Evolutionary conservation across 2,113 vertebrate species (phyloP).

Genomic region (Pseudopipra pipra): DNA sequence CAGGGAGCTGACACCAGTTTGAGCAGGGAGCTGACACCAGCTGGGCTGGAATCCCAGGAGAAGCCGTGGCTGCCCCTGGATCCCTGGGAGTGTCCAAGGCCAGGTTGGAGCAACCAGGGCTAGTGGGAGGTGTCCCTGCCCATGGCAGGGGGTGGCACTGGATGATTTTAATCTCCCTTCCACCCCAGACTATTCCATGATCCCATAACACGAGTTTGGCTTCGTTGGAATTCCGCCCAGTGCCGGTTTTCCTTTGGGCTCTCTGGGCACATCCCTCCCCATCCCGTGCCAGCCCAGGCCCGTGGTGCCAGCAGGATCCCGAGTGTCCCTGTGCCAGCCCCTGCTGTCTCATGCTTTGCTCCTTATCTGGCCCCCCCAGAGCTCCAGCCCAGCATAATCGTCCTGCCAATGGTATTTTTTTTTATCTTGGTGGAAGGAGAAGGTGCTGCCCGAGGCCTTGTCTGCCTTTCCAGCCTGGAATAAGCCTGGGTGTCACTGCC

Average conservation of each 20-base stretch:
- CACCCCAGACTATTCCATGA: background rate
- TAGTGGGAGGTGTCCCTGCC: background rate
- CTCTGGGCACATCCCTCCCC: background rate
- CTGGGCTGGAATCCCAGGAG: background rate
- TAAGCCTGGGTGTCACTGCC: background rate
- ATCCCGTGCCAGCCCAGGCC: background rate
- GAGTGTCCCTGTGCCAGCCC: background rate
- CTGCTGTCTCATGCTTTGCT: background rate
- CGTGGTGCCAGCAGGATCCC: background rate
- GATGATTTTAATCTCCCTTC: background rate
- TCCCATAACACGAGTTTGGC: background rate
- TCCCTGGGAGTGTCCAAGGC: background rate
- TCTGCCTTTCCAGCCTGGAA: background rate
- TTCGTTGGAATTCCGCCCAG: background rate
- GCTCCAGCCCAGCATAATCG: background rate
- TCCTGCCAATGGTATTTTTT: background rate
- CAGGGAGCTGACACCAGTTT: background rate
- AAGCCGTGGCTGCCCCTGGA: background rate
- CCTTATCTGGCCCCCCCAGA: background rate
- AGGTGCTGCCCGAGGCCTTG: background rate
- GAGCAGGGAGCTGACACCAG: too few species aligned
- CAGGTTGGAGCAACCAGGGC: background rate
- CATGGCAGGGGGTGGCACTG: background rate
- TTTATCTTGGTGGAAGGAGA: background rate
- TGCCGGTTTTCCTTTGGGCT: background rate